Evolutionary conservation across 92 coral and sea anemone genomes (phyloP).

Genomic region (Epizoanthus rinbou): DNA sequence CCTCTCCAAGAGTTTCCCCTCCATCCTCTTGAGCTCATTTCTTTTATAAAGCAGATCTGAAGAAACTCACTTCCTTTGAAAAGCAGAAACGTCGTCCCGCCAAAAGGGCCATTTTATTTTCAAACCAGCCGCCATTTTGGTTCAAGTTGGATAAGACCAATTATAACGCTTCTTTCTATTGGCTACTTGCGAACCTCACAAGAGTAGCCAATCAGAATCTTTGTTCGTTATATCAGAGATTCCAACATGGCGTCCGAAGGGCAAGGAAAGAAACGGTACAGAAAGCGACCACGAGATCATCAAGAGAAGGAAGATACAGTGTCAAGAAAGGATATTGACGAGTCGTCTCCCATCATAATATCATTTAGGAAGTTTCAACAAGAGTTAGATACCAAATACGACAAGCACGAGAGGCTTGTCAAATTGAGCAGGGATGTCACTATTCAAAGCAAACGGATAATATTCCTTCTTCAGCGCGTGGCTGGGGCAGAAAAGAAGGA

Average conservation of each 20-base stretch:
- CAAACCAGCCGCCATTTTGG: conserved; percentile 40
- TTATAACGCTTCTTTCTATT: conserved; percentile 17
- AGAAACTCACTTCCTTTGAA: not conserved
- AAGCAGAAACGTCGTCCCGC: not conserved
- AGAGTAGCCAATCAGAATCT: conserved; percentile 28
- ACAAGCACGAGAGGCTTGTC: conserved; percentile 93
- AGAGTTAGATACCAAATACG: conserved; percentile 83
- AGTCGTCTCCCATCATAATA: conserved; percentile 69
- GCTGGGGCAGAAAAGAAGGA: conserved; percentile 72
- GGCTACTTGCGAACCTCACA: not conserved
- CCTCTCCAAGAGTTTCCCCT: conserved; percentile 30
- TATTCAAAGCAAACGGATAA: conserved; percentile 86
- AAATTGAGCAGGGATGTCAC: conserved; percentile 94
- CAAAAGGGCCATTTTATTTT: not conserved
- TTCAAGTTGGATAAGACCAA: not conserved
- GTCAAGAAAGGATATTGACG: conserved; percentile 49
- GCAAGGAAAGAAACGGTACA: conserved; percentile 28
- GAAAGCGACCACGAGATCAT: conserved; percentile 46
- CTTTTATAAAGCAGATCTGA: not conserved
- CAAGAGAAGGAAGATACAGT: conserved; percentile 30
- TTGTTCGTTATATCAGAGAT: not conserved
- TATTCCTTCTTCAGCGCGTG: conserved; percentile 79
- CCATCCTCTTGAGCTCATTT: conserved; percentile 45
- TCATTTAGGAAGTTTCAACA: conserved; percentile 72
- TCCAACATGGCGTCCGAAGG: conserved; percentile 57